A percentile compares a stretch with the other conserved stretches of the same genome.
Evolutionary conservation across 2,888 invertebrate genomes (phyloP).

Genomic region (Apocheima hispidaria): DNA sequence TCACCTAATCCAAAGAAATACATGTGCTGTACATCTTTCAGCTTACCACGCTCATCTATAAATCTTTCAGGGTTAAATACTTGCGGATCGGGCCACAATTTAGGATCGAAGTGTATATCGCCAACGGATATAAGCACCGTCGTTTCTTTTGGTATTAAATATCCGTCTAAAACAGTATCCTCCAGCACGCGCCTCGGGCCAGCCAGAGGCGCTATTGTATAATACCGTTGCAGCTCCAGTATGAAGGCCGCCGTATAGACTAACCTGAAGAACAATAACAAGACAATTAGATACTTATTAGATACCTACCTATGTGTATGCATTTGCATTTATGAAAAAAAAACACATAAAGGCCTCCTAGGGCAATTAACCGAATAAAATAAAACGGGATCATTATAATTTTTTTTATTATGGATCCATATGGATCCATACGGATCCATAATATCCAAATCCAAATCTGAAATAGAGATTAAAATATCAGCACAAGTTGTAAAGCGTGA

Average conservation of each 20-base stretch:
- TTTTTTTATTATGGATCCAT: no score
- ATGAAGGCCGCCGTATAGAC: conserved; percentile 84
- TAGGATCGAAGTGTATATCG: conserved; percentile 83
- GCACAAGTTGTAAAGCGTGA: no score
- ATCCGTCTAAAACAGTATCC: conserved; percentile 70
- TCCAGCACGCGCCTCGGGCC: conserved; percentile 80
- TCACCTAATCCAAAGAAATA: conserved; percentile 89
- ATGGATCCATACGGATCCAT: no score
- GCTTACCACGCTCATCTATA: conserved; percentile 81
- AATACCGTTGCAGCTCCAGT: conserved; percentile 85
- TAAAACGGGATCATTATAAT: no score
- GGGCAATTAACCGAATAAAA: no score
- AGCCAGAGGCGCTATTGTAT: conserved; percentile 82
- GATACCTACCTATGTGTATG: no score
- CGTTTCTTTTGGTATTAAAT: conserved; percentile 80
- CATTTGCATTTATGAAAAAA: no score
- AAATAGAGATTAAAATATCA: no score
- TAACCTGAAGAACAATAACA: conserved; percentile 68
- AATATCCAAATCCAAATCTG: no score
- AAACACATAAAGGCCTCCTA: no score
- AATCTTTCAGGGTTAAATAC: conserved; percentile 88
- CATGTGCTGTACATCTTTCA: conserved; percentile 83
- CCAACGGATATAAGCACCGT: conserved; percentile 83
- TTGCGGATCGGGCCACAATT: conserved; percentile 85
- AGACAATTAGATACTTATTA: no score